Base-by-base conservation (phyloP, 1,140 invertebrate species). In the Aphidius gifuensis region DNA sequence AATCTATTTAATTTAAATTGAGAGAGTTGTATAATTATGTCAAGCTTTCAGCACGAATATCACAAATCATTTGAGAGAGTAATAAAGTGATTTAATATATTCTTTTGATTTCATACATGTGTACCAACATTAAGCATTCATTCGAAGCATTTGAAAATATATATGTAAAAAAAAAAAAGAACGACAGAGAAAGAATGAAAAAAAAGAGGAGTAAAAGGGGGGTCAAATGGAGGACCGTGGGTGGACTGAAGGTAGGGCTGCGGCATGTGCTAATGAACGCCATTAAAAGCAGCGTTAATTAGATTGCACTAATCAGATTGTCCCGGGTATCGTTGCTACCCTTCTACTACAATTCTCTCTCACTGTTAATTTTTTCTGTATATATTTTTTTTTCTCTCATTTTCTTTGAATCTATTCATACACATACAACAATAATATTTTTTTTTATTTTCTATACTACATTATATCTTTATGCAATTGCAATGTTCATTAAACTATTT, bases 201-300 rank as follows among this genome's bases (percentile, higher is more conserved):
- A 51, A 60, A 50, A 53, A 51, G 45, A 40, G 40, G 45, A 45
- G 44, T 56, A 56, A 56, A 43, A 42, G 32, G 43, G 43, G 55
- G 44, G 49, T 23, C 21, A 21, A 58, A 49, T 40, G 47, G 8
- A 60, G 46, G 38, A 45, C 56, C 43, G 58, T 59, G 49, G 44
- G 21, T 42, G 58, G 21, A 48, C 21, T 21, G 51, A n/a, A 42
- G 53, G 46, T 39, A 59, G 64, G 57, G 32, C 32, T 47, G 58
- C 50, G 8, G 77, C 73, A 73, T 75, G 72, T 79, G 79, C 79
- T 80, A 80, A 80, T 80, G 79, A 80, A 80, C 77, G 77, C 76
- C 79, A 77, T 77, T 80, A 80, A 80, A 80, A 80, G 79, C 79
- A 77, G 79, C 77, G 73, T 80, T 80, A 78, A 80, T 80, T 80